A percentile compares a stretch with the other conserved stretches of the same genome.
These are phyloP conservation scores for Macropis europaea DNA, from an alignment of 2,888 invertebrate genomes.

Conservation along the genomic window DNA sequence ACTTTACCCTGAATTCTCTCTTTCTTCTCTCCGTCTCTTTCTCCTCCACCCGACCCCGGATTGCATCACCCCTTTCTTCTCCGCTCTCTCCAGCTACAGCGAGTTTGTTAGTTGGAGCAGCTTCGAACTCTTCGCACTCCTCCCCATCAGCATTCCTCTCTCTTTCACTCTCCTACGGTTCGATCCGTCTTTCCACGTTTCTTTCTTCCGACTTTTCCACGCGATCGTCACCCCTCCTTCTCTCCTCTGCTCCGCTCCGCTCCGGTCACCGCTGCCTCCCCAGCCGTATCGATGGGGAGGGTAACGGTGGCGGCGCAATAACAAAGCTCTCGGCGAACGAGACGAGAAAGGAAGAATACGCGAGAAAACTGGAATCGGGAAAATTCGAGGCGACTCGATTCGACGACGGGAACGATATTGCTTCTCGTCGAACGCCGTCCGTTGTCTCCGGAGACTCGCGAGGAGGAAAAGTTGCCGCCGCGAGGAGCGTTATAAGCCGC, in stretches of 20 bases:
- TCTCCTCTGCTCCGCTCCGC: slow-evolving; percentile 8
- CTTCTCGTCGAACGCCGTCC: slow-evolving; percentile 59
- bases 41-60: slow-evolving; percentile 9
- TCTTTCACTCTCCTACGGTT: too few species aligned
- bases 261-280: background rate
- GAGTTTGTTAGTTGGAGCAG: slow-evolving; percentile 73
- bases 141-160: too few species aligned
- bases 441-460: slow-evolving; percentile 49
- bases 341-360: too few species aligned
- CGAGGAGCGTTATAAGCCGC: background rate
- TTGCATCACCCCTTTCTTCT: slow-evolving; percentile 21
- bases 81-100: slow-evolving; percentile 17
- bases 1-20: slow-evolving; percentile 81
- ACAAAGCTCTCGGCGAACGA: slow-evolving; percentile 55
- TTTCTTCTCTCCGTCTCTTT: slow-evolving; percentile 49
- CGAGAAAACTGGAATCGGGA: too few species aligned
- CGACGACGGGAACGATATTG: slow-evolving; percentile 62
- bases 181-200: too few species aligned
- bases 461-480: slow-evolving; percentile 31
- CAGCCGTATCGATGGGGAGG: too few species aligned
- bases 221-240: slow-evolving; percentile 17
- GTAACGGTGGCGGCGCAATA: too few species aligned
- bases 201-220: too few species aligned
- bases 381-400: too few species aligned
- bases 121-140: slow-evolving; percentile 47